Conservation (phyloP, 2,888 invertebrate genomes). For the Tethea ocularis region DNA sequence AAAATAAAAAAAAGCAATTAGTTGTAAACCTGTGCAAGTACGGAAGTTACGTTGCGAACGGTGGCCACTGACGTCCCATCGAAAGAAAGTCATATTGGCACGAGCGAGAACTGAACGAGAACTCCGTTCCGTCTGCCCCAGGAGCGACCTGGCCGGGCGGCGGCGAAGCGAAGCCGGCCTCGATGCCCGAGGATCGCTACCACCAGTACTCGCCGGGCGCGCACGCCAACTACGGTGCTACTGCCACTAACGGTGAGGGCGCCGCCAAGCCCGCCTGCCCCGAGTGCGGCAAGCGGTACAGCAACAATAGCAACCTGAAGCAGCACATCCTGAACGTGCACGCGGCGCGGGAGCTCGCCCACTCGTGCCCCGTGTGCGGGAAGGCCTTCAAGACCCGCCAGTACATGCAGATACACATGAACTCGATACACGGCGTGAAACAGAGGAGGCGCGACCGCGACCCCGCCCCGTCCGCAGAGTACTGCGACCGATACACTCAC, state of each 20-base stretch:
- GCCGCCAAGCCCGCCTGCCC: slow-evolving; percentile 85
- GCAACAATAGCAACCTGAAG: slow-evolving; percentile 87
- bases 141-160: slow-evolving; percentile 74
- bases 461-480: slow-evolving; percentile 59
- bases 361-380: slow-evolving; percentile 86
- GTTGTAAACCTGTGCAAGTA: slow-evolving; percentile 33
- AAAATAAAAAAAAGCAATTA: slow-evolving; percentile 21
- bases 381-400: slow-evolving; percentile 88
- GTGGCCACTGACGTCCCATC: slow-evolving; percentile 27
- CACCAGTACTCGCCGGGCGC: slow-evolving; percentile 40
- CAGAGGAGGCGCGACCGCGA: slow-evolving; percentile 77
- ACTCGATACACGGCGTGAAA: slow-evolving; percentile 87
- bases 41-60: slow-evolving; percentile 40
- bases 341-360: slow-evolving; percentile 84
- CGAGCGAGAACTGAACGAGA: slow-evolving; percentile 66
- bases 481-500: slow-evolving; percentile 68
- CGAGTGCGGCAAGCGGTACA: slow-evolving; percentile 87
- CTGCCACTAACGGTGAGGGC: slow-evolving; percentile 59
- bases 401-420: slow-evolving; percentile 87
- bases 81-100: slow-evolving; percentile 29
- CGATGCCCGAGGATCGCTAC: slow-evolving; percentile 45
- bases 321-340: slow-evolving; percentile 88
- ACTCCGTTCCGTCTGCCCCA: slow-evolving; percentile 80
- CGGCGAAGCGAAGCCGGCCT: slow-evolving; percentile 44
- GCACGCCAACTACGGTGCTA: slow-evolving; percentile 34